A percentile compares a stretch with the other conserved stretches of the same genome.
Conservation (phyloP, 2,113 vertebrate species). For the Lota lota region DNA sequence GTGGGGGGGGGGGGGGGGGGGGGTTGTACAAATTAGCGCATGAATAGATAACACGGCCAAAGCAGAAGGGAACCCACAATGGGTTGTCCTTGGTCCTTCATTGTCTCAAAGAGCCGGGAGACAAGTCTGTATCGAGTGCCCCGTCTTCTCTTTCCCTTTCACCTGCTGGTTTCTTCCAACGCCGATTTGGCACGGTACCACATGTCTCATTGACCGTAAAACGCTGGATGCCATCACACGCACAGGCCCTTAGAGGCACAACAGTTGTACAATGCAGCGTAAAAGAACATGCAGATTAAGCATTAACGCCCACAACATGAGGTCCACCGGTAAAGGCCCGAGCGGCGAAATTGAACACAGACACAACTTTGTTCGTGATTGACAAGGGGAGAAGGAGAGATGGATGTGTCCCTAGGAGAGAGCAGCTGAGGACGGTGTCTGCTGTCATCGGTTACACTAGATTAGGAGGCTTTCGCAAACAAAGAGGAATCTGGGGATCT, state of each 20-base stretch:
- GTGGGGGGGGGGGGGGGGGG: constrained; percentile 41
- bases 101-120: constrained; percentile 42
- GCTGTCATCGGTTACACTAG: constrained; percentile 59
- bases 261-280: not conserved
- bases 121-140: constrained; percentile 40
- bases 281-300: too few species aligned
- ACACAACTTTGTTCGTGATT: constrained; percentile 49
- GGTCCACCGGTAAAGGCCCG: constrained; percentile 1
- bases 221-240: not conserved
- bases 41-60: constrained; percentile 60
- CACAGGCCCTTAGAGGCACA: not conserved
- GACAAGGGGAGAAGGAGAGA: constrained; percentile 44
- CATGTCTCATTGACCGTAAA: not conserved
- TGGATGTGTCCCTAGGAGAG: constrained; percentile 33
- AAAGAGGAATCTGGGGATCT: constrained; percentile 50
- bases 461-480: constrained; percentile 53
- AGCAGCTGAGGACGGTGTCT: constrained; percentile 57
- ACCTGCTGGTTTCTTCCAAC: not conserved
- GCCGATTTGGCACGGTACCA: not conserved
- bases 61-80: constrained; percentile 52
- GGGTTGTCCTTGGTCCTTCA: constrained; percentile 38
- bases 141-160: constrained; percentile 28
- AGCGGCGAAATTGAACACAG: constrained; percentile 30
- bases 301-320: too few species aligned
- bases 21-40: constrained; percentile 66